Percentiles rank a stretch among this genome's conserved stretches.
Evolutionary conservation across 2,797 vertebrate genomes (phyloP).

Genomic region (Ceyx erithaca): DNA sequence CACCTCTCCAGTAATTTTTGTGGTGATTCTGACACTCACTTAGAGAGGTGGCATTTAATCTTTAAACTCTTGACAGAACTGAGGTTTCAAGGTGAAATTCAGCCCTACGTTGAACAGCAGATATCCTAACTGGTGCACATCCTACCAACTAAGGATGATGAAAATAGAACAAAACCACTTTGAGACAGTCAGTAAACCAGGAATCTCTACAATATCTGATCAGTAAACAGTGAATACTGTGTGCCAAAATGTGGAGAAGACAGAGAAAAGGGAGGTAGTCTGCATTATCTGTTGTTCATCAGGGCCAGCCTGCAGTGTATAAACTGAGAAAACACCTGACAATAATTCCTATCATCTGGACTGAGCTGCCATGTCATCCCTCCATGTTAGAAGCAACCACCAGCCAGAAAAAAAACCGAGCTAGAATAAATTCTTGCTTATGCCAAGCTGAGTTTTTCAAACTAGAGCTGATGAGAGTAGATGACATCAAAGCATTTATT

Average conservation of each 20-base stretch:
- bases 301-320: neutral
- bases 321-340: neutral
- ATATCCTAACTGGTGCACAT: neutral
- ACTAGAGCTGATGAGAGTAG: neutral
- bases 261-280: neutral
- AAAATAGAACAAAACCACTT: neutral
- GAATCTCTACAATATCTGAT: neutral
- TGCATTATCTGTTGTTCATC: neutral
- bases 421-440: neutral
- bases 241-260: neutral
- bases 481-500: neutral
- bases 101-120: constrained; percentile 10
- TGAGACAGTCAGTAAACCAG: neutral
- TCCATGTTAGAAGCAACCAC: neutral
- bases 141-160: neutral
- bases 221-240: neutral
- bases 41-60: constrained; percentile 53
- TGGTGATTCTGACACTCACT: constrained; percentile 49
- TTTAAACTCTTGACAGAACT: constrained; percentile 42
- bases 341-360: neutral
- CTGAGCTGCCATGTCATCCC: neutral
- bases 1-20: constrained; percentile 48
- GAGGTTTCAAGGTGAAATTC: constrained; percentile 39
- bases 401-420: neutral
- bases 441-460: neutral